These are phyloP conservation scores for Apotomis capreana DNA, from an alignment of 2,888 invertebrate genomes.

Conservation along the genomic window DNA sequence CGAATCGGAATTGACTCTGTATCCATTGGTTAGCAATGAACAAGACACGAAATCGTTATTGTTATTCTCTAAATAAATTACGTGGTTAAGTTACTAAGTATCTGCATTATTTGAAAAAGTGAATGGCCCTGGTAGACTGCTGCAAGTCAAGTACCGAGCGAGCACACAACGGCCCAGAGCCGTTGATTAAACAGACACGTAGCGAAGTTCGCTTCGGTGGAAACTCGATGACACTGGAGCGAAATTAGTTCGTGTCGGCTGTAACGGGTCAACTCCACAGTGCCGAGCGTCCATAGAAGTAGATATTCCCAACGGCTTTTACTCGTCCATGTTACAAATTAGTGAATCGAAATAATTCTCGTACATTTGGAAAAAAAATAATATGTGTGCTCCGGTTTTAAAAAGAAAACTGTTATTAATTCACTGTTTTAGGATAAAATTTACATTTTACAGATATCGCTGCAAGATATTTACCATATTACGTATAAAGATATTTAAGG, in stretches of 20 bases:
- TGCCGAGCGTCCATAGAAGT: too few species aligned
- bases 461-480: not conserved
- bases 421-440: not conserved
- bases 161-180: not conserved
- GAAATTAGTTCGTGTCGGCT: conserved; percentile 1
- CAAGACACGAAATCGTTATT: conserved; percentile 49
- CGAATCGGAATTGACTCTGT: conserved; percentile 99
- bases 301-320: too few species aligned
- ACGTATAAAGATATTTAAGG: too few species aligned
- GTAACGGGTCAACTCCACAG: not conserved
- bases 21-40: conserved; percentile 72
- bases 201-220: conserved; percentile 6
- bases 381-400: too few species aligned
- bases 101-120: conserved; percentile 2
- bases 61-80: not conserved
- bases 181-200: conserved; percentile 9
- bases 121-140: not conserved
- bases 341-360: too few species aligned
- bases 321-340: too few species aligned
- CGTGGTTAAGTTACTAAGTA: not conserved
- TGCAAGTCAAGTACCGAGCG: not conserved
- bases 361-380: too few species aligned
- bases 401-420: not conserved
- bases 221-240: conserved; percentile 6
- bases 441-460: not conserved